These are phyloP conservation scores for Parochlus steinenii DNA, from an alignment of 2,888 invertebrate genomes.

Conservation along the genomic window DNA sequence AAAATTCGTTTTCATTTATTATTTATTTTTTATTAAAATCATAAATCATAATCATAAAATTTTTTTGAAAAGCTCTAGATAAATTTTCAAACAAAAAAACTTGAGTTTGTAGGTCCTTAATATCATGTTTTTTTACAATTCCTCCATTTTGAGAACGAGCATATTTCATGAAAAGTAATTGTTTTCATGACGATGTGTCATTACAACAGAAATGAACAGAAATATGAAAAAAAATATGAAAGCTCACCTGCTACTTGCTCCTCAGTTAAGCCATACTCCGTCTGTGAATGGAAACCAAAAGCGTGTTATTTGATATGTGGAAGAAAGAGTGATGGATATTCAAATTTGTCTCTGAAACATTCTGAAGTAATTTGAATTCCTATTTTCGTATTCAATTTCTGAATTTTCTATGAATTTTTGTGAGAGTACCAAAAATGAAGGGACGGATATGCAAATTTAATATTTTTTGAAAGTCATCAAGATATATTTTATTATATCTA, in stretches of 20 bases:
- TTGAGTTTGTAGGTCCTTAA: too few species aligned
- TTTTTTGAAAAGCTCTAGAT: too few species aligned
- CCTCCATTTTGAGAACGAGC: too few species aligned
- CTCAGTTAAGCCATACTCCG: conserved; percentile 73
- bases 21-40: too few species aligned
- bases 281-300: conserved; percentile 39
- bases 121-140: too few species aligned
- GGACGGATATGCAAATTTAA: conserved; percentile 1
- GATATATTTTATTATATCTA: too few species aligned
- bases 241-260: conserved; percentile 73
- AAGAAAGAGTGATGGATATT: background rate
- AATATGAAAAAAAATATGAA: conserved; percentile 1
- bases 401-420: background rate
- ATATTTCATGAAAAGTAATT: too few species aligned
- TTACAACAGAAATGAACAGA: too few species aligned
- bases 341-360: conserved; percentile 2
- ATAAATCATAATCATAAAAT: too few species aligned
- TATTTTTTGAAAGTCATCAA: background rate
- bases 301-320: conserved; percentile 1
- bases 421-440: conserved; percentile 3
- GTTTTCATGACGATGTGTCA: too few species aligned
- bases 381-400: background rate
- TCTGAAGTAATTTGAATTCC: background rate
- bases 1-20: too few species aligned
- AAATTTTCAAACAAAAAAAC: too few species aligned